Conservation (phyloP, 2,797 vertebrate genomes). For the Micrastur ruficollis region DNA sequence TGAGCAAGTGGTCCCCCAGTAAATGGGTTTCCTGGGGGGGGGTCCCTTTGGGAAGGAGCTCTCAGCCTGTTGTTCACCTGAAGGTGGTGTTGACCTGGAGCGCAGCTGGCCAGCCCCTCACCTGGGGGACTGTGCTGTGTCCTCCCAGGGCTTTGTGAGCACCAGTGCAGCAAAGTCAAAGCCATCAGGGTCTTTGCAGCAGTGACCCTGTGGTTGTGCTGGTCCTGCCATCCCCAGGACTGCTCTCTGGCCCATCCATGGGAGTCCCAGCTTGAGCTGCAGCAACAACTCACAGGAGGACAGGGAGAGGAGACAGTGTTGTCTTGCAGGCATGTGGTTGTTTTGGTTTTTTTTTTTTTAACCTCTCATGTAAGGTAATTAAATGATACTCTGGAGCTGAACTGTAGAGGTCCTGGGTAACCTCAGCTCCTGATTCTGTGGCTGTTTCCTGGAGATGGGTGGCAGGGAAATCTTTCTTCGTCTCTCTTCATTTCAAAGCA, state of each 20-base stretch:
- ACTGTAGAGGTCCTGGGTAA: neutral
- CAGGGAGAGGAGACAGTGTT: neutral
- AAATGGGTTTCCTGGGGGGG: neutral
- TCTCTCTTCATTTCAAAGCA: neutral
- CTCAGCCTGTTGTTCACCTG: neutral
- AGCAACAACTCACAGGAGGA: rapidly evolving
- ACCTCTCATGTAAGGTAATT: rapidly evolving
- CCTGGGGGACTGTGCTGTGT: rapidly evolving
- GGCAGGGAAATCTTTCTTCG: neutral
- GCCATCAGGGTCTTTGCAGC: rapidly evolving
- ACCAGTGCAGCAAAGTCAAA: neutral
- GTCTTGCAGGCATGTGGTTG: rapidly evolving
- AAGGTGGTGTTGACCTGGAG: neutral
- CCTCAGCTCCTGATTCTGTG: neutral
- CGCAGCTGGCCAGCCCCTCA: neutral
- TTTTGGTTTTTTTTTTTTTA: neutral
- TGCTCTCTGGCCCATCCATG: rapidly evolving
- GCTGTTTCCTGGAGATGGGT: neutral
- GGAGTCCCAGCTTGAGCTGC: neutral
- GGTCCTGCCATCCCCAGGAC: neutral
- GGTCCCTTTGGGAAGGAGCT: neutral
- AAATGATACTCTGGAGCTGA: neutral
- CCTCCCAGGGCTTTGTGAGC: neutral
- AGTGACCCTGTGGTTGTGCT: neutral
- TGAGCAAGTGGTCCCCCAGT: neutral